Conservation (phyloP, 2,113 vertebrate genomes). For the Zosterops hypoxanthus region DNA sequence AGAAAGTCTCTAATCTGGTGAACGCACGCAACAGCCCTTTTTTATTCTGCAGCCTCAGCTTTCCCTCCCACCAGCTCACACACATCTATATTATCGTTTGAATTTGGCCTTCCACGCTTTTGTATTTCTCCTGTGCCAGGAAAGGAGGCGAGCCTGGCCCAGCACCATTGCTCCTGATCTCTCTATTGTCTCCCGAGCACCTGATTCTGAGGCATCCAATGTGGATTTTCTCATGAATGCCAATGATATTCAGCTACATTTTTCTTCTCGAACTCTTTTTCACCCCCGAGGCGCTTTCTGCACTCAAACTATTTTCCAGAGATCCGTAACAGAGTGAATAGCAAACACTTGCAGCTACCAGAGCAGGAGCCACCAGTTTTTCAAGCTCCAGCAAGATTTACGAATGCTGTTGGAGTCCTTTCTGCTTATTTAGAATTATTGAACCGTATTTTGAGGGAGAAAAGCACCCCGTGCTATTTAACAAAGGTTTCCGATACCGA, state of each 20-base stretch:
- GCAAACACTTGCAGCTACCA: conserved; percentile 58
- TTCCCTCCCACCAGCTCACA: conserved; percentile 2
- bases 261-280: conserved; percentile 62
- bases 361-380: conserved; percentile 5
- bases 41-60: neutral
- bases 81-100: neutral
- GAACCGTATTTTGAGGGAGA: neutral
- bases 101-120: conserved; percentile 15
- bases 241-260: conserved; percentile 67
- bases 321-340: conserved; percentile 61
- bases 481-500: neutral
- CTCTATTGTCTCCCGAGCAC: conserved; percentile 64
- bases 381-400: conserved; percentile 51
- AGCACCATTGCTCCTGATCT: conserved; percentile 60
- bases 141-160: neutral
- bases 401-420: neutral
- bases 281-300: conserved; percentile 59
- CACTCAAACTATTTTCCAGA: conserved; percentile 63
- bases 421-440: conserved; percentile 50
- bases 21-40: neutral
- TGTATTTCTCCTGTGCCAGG: conserved; percentile 6
- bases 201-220: conserved; percentile 65
- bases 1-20: neutral
- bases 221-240: conserved; percentile 76
- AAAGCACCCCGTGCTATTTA: neutral